These are phyloP conservation scores for Lepidothrix coronata DNA, from an alignment of 2,113 vertebrate genomes.

Conservation along the genomic window DNA sequence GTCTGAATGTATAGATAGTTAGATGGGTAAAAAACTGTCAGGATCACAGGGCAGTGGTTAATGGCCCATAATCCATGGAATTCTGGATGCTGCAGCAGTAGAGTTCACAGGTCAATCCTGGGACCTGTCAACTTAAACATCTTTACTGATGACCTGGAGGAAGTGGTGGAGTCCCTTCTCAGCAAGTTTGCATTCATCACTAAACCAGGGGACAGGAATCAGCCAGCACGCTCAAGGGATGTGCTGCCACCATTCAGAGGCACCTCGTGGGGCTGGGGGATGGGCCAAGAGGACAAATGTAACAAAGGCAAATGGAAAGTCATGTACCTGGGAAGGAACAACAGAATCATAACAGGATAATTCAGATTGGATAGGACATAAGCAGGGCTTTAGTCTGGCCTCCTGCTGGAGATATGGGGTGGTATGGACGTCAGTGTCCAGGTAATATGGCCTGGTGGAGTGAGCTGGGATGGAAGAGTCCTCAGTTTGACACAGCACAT, in stretches of 20 bases:
- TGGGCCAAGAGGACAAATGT: neutral
- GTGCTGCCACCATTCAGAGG: neutral
- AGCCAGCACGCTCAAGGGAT: accelerated
- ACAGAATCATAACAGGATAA: neutral
- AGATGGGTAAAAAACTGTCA: neutral
- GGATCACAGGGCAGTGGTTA: neutral
- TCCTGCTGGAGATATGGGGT: neutral
- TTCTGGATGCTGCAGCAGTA: neutral
- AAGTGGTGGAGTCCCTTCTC: neutral
- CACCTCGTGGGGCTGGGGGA: neutral
- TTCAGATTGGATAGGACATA: neutral
- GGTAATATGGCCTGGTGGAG: neutral
- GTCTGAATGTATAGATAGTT: neutral
- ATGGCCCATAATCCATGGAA: neutral
- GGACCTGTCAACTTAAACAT: neutral
- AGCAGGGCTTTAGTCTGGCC: neutral
- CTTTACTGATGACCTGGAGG: neutral
- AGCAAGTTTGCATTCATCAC: neutral
- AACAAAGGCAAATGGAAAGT: neutral
- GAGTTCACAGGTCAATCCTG: neutral
- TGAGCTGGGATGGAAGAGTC: neutral
- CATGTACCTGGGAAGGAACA: neutral
- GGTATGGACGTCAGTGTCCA: neutral
- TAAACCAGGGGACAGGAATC: neutral
- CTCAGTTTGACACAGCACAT: neutral